Evolutionary conservation across 2,888 invertebrate species (phyloP).

Genomic region (Loripinus fragilis): DNA sequence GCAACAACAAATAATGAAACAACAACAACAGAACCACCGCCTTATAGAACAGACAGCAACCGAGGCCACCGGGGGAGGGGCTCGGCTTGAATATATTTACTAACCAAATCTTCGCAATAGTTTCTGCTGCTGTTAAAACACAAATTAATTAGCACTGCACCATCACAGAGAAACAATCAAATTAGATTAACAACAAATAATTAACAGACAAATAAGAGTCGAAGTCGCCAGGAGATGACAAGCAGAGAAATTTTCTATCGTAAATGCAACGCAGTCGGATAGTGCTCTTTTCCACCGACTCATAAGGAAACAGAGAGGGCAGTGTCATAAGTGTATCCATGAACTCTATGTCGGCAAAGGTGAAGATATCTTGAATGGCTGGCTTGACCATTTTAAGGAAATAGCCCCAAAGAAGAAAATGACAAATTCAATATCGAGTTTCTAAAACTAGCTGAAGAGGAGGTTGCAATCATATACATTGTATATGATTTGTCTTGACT

Average conservation of each 20-base stretch:
- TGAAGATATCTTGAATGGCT: not conserved
- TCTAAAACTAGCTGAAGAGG: not conserved
- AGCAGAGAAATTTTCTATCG: not conserved
- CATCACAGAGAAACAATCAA: no score
- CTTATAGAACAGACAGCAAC: no score
- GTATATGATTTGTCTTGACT: conserved; percentile 11
- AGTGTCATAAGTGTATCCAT: not conserved
- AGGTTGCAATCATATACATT: conserved; percentile 7
- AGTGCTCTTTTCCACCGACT: not conserved
- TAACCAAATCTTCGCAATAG: no score
- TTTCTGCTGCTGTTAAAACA: no score
- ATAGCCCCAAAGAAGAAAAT: not conserved
- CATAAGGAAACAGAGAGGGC: not conserved
- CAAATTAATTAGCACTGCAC: no score
- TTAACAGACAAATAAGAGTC: not conserved
- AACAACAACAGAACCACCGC: no score
- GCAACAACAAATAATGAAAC: no score
- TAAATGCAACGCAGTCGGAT: not conserved
- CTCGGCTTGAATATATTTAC: no score
- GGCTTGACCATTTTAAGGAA: conserved; percentile 3
- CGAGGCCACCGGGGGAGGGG: no score
- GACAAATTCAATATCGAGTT: not conserved
- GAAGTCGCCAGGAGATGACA: not conserved
- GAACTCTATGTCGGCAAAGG: not conserved
- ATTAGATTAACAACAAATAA: no score